A percentile compares a stretch with the other conserved stretches of the same genome.
These are phyloP conservation scores for Sus cebifrons DNA, from an alignment of 2,797 vertebrate species.

Conservation along the genomic window DNA sequence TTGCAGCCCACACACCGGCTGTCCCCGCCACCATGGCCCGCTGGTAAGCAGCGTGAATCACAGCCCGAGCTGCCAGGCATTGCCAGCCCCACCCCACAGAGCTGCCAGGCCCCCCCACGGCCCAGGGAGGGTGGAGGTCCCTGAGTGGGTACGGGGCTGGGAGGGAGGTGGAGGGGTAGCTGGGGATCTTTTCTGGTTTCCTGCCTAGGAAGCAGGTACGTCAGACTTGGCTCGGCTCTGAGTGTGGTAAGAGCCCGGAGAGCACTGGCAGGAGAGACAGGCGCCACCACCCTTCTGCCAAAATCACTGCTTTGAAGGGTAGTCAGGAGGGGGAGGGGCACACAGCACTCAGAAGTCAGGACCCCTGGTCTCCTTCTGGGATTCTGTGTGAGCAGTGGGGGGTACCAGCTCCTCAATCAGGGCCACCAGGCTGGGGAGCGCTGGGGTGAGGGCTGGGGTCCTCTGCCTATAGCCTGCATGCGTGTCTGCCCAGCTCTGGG, in stretches of 20 bases:
- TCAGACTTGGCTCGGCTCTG: neutral
- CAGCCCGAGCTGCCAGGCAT: neutral
- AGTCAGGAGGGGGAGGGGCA: neutral
- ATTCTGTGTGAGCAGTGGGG: neutral
- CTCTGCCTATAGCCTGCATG: neutral
- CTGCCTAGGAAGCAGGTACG: neutral
- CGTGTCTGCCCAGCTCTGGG: neutral
- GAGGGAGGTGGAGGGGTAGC: neutral
- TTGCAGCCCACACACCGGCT: conserved; percentile 80
- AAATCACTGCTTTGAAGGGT: neutral
- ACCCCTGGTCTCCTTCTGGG: neutral
- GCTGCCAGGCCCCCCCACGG: neutral
- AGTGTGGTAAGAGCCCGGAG: neutral
- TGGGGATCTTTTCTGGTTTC: neutral
- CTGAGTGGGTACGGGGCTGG: neutral
- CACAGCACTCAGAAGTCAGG: neutral
- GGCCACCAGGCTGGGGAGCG: neutral
- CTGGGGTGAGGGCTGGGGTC: neutral
- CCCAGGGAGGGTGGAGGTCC: neutral
- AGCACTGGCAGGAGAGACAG: neutral
- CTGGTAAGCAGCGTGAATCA: conserved; percentile 48
- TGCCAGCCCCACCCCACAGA: neutral
- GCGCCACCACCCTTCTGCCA: neutral
- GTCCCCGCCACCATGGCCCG: neutral
- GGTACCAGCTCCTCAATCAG: neutral